These are phyloP conservation scores for Tetrapedia diversipes DNA, from an alignment of 2,888 invertebrate species.

Conservation along the genomic window DNA sequence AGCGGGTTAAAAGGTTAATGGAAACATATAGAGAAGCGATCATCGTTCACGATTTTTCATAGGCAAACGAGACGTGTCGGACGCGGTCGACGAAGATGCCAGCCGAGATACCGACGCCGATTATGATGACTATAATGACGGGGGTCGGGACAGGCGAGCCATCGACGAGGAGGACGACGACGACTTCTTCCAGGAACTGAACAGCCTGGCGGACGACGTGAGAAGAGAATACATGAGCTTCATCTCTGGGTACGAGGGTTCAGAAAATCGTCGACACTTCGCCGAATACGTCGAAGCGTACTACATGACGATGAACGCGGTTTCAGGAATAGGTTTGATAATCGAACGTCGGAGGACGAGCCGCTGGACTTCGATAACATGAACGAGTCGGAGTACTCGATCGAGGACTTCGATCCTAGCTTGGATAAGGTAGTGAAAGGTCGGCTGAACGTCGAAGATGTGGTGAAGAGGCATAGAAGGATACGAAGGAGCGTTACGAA, in stretches of 20 bases:
- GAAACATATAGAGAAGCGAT: neutral
- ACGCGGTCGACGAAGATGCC: slow-evolving; percentile 33
- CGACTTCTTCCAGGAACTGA: slow-evolving; percentile 70
- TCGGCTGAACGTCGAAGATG: slow-evolving; percentile 75
- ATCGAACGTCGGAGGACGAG: slow-evolving; percentile 17
- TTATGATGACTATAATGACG: slow-evolving; percentile 61
- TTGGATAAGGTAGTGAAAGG: slow-evolving; percentile 73
- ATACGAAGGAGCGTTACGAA: slow-evolving; percentile 74
- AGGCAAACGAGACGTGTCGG: slow-evolving; percentile 73
- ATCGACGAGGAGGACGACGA: slow-evolving; percentile 77
- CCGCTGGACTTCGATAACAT: slow-evolving; percentile 56
- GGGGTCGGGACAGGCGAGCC: slow-evolving; percentile 68
- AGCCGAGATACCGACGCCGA: slow-evolving; percentile 48
- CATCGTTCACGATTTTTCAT: slow-evolving; percentile 19
- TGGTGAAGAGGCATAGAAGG: slow-evolving; percentile 75
- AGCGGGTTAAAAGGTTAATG: neutral
- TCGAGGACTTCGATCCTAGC: slow-evolving; percentile 73
- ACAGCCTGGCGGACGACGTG: slow-evolving; percentile 45
- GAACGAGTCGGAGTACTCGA: slow-evolving; percentile 65
- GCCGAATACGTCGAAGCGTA: neutral
- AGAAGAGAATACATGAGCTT: slow-evolving; percentile 32
- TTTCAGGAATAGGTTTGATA: slow-evolving; percentile 38
- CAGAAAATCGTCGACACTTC: neutral
- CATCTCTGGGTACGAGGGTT: slow-evolving; percentile 35
- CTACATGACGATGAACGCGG: neutral